These are phyloP conservation scores for Ceyx cyanopectus DNA, from an alignment of 2,113 vertebrate species.

Conservation along the genomic window DNA sequence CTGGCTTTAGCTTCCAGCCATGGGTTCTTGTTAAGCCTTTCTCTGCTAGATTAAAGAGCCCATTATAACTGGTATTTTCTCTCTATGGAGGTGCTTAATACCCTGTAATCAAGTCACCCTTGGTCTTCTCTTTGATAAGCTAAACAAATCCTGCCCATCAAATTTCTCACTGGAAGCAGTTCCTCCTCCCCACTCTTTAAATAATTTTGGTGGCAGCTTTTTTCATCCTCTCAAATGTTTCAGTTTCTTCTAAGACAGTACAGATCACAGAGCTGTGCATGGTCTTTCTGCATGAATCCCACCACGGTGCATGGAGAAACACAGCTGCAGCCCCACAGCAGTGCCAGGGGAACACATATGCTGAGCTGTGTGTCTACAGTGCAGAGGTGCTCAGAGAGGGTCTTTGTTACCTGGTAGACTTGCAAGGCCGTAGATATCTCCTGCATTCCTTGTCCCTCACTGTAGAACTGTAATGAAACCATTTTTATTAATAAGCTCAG, in stretches of 20 bases:
- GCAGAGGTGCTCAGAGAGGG: not conserved
- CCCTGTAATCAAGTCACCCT: conserved; percentile 54
- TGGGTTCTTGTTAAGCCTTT: conserved; percentile 10
- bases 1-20: conserved; percentile 1
- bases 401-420: fast-evolving
- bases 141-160: not conserved
- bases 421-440: not conserved
- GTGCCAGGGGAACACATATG: not conserved
- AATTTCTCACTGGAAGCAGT: not conserved
- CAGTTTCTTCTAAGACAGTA: not conserved
- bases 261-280: not conserved
- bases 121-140: conserved; percentile 48
- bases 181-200: not conserved
- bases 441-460: not conserved
- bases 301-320: not conserved
- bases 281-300: not conserved
- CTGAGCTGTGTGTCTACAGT: not conserved
- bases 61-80: conserved; percentile 17
- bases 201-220: not conserved
- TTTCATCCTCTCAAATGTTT: not conserved
- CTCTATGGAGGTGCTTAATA: conserved; percentile 40
- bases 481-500: not conserved
- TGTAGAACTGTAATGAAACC: not conserved
- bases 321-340: not conserved
- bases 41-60: conserved; percentile 24